These are phyloP conservation scores for Sebastes kiyomatsui DNA, from an alignment of 2,797 vertebrate species.

Conservation along the genomic window DNA sequence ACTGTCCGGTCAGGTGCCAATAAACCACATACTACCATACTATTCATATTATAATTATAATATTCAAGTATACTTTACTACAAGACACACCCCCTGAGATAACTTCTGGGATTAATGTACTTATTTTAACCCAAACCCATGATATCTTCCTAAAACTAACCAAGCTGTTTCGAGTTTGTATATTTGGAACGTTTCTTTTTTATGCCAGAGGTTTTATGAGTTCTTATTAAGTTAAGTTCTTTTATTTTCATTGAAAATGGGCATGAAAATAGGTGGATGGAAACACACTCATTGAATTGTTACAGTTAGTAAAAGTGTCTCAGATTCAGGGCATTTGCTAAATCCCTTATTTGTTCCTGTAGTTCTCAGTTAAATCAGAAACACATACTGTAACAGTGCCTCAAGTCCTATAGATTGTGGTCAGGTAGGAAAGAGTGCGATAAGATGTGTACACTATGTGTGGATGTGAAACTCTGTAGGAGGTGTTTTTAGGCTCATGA, in stretches of 20 bases:
- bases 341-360: neutral
- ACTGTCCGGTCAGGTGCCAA: neutral
- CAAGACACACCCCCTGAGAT: no score
- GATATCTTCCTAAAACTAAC: no score
- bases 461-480: slow-evolving; percentile 37
- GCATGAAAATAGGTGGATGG: neutral
- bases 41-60: neutral
- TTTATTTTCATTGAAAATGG: neutral
- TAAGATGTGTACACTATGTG: slow-evolving; percentile 13
- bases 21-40: neutral
- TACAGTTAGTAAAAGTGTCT: neutral
- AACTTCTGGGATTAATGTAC: no score
- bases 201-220: neutral
- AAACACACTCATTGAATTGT: neutral
- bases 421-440: slow-evolving; percentile 3
- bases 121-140: no score
- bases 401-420: neutral
- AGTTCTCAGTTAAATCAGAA: neutral
- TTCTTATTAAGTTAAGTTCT: neutral
- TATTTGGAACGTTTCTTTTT: no score
- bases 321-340: neutral
- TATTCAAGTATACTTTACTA: no score
- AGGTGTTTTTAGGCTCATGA: slow-evolving; percentile 42
- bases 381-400: neutral
- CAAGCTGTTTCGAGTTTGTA: no score